phyloP scores from a whole-genome alignment of 2,113 vertebrate species.

The Hemibagrus wyckioides region DNA sequence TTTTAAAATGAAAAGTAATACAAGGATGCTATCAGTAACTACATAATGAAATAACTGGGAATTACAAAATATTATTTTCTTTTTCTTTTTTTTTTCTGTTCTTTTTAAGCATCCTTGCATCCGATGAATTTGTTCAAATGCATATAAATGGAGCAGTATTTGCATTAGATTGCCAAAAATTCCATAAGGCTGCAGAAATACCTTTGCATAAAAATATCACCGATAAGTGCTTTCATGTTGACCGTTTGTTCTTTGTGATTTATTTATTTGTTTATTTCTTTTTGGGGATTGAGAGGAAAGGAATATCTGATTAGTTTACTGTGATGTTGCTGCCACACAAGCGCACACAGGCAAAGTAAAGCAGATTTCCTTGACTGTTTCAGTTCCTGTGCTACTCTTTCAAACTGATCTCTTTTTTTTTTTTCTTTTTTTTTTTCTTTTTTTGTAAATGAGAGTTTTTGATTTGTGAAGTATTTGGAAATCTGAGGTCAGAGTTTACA shows the following conservation, averaged over 20 bases:
- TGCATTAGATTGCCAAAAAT: constrained; percentile 58
- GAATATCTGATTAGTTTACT: constrained; percentile 89
- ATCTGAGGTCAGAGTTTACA: constrained; percentile 87
- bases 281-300: constrained; percentile 90
- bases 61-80: constrained; percentile 57
- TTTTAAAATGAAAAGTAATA: constrained; percentile 71
- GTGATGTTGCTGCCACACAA: constrained; percentile 80
- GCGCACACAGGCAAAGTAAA: constrained; percentile 85
- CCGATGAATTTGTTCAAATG: constrained; percentile 41
- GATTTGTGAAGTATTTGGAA: constrained; percentile 73
- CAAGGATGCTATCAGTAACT: constrained; percentile 78
- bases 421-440: constrained; percentile 72
- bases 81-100: constrained; percentile 34
- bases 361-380: constrained; percentile 87
- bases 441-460: constrained; percentile 76
- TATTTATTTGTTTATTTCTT: constrained; percentile 69
- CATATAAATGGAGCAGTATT: neutral
- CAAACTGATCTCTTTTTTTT: constrained; percentile 61
- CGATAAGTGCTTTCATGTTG: constrained; percentile 88
- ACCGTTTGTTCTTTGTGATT: constrained; percentile 77
- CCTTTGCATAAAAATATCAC: constrained; percentile 84
- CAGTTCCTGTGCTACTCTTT: constrained; percentile 87
- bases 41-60: constrained; percentile 72
- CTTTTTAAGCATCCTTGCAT: constrained; percentile 76
- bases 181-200: constrained; percentile 99